Evolutionary conservation across 2,888 invertebrate genomes (phyloP), one percentile per base, ranked within the genome.

Genomic region (Isoperla grammatica): DNA sequence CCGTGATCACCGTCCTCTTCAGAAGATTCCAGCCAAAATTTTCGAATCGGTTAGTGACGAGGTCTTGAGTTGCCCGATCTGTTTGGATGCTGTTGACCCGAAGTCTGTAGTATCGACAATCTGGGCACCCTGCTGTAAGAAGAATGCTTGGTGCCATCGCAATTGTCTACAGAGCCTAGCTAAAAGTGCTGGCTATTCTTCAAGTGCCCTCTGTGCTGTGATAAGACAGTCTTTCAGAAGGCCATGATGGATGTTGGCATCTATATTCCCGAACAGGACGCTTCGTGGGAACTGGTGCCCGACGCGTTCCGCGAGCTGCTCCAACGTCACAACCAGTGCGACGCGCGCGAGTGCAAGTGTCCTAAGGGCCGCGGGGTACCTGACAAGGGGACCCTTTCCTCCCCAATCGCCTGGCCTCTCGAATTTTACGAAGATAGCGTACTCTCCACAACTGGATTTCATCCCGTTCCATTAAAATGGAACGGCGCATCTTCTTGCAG

Each of bases 161-260:
- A n/a, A n/a, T n/a, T n/a, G n/a, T n/a, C n/a, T n/a, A n/a, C n/a
- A n/a, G n/a, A 77, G 79, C 57, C 82, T 88, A 74, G 88, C 91
- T 0, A 71, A 83, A 5, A 86, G 81, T 65, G 84, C 90, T 0
- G 93, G 92, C 0, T 88, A 91, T 90, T 87, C 70, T 82, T 91
- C 65, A 91, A 89, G 69, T 93, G 93, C 70, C 92, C 93, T 0
- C 73, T 90, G 0, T 93, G 88, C 68, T 91, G 90, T 67, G 84
- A 89, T 69, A 81, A 81, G 53, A 77, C 81, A 0, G 71, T 72
- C 1, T 90, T 90, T 73, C 79, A 82, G 59, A 68, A 76, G 0
- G 81, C 82, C 0, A 83, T 86, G 71, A 70, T 83, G 15, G 71
- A 76, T 0, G n/a, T n/a, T n/a, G n/a, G n/a, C n/a, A n/a, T n/a